Conservation (phyloP, 2,797 vertebrate genomes). For the Prionace glauca region DNA sequence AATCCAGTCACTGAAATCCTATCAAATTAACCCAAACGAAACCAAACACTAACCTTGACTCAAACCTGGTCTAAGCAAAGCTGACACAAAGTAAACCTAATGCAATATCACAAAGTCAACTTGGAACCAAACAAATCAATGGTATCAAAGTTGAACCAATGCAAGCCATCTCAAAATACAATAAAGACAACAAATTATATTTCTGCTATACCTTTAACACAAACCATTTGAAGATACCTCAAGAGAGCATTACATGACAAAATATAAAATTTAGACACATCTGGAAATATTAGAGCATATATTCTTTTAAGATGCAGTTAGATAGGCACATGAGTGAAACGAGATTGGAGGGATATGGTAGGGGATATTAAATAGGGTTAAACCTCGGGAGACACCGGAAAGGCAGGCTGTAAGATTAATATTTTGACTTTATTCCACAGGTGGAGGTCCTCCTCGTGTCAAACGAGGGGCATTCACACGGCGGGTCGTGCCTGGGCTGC, state of each 20-base stretch:
- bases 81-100: background rate
- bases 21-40: background rate
- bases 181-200: background rate
- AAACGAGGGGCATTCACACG: too few species aligned
- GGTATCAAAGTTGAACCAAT: background rate
- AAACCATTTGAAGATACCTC: background rate
- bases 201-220: too few species aligned
- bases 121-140: background rate
- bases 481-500: too few species aligned
- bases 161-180: background rate
- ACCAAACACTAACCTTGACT: background rate
- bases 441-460: too few species aligned
- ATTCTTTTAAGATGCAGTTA: too few species aligned
- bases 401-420: too few species aligned
- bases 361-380: too few species aligned
- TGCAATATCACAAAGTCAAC: background rate
- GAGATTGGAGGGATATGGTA: too few species aligned
- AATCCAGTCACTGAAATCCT: background rate
- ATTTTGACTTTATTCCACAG: too few species aligned
- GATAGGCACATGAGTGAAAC: too few species aligned
- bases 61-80: background rate
- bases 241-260: background rate
- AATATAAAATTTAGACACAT: background rate
- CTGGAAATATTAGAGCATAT: background rate
- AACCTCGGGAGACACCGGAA: too few species aligned